phyloP scores from a whole-genome alignment of 2,113 vertebrate genomes.

The Garra rufa region DNA sequence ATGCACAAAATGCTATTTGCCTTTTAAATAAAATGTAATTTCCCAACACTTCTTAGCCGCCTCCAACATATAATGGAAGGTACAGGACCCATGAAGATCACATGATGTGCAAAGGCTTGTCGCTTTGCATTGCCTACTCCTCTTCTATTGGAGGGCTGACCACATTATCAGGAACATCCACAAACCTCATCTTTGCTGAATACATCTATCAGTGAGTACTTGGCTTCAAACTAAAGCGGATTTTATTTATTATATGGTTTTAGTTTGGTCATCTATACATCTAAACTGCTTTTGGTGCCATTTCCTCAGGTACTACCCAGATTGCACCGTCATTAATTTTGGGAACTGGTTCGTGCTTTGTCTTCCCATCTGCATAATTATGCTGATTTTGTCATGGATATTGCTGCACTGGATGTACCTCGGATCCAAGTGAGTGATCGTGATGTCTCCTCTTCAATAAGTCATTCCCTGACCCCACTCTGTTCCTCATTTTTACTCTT shows the following conservation, averaged over 20 bases:
- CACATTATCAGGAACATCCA: constrained; percentile 90
- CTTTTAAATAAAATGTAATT: not conserved
- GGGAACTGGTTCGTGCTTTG: constrained; percentile 90
- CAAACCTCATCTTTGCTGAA: constrained; percentile 92
- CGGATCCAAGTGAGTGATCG: constrained; percentile 85
- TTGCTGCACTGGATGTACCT: constrained; percentile 93
- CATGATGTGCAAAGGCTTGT: constrained; percentile 88
- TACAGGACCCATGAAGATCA: constrained; percentile 73
- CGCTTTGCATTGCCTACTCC: constrained; percentile 86
- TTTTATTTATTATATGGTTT: not conserved
- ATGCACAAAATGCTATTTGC: not conserved
- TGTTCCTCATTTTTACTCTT: constrained; percentile 7
- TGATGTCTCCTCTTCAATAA: not conserved
- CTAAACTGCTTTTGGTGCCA: not conserved
- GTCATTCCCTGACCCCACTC: not conserved
- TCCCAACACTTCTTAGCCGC: constrained; percentile 48
- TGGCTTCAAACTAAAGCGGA: not conserved
- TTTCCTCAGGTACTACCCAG: constrained; percentile 82
- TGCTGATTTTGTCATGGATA: constrained; percentile 86
- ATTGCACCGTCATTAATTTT: constrained; percentile 86
- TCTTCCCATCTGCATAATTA: constrained; percentile 80
- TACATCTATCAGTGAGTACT: constrained; percentile 85
- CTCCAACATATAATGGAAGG: constrained; percentile 53
- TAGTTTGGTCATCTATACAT: not conserved
- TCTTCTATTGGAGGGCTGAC: constrained; percentile 89